Percentiles rank a stretch among this genome's conserved stretches.
These are phyloP conservation scores for Ochlodes sylvanus DNA, from an alignment of 2,888 invertebrate genomes.

Conservation along the genomic window DNA sequence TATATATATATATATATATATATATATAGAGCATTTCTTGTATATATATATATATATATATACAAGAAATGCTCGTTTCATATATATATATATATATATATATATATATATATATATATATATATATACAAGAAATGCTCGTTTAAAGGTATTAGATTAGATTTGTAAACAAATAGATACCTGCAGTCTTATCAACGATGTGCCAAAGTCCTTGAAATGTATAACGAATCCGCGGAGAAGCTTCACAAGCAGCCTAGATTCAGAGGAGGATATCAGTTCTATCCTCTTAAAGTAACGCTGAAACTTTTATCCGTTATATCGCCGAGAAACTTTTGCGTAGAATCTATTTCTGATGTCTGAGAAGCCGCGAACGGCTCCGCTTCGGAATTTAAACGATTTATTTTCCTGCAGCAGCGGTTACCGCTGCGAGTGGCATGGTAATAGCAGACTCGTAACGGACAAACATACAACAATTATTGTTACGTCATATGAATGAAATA, in stretches of 20 bases:
- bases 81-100: too few species aligned
- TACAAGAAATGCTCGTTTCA: too few species aligned
- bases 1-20: too few species aligned
- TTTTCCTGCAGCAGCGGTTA: not conserved
- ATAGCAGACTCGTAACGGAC: not conserved
- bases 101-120: too few species aligned
- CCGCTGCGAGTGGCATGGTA: not conserved
- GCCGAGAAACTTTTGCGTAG: constrained; percentile 13
- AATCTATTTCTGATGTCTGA: constrained; percentile 35
- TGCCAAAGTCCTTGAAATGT: not conserved
- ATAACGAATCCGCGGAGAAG: constrained; percentile 6
- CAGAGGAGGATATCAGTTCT: constrained; percentile 10
- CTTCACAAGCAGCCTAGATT: constrained; percentile 14
- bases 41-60: too few species aligned
- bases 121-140: too few species aligned
- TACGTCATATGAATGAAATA: too few species aligned
- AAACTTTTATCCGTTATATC: constrained; percentile 33
- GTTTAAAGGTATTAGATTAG: too few species aligned
- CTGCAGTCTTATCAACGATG: not conserved
- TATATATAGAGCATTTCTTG: too few species aligned
- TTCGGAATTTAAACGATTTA: constrained; percentile 17
- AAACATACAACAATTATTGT: not conserved
- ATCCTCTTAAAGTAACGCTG: constrained; percentile 27
- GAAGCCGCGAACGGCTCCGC: constrained; percentile 16
- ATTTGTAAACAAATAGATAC: too few species aligned